These are phyloP conservation scores for Drosophila phalerata DNA, from an alignment of 2,888 invertebrate species.

Conservation along the genomic window DNA sequence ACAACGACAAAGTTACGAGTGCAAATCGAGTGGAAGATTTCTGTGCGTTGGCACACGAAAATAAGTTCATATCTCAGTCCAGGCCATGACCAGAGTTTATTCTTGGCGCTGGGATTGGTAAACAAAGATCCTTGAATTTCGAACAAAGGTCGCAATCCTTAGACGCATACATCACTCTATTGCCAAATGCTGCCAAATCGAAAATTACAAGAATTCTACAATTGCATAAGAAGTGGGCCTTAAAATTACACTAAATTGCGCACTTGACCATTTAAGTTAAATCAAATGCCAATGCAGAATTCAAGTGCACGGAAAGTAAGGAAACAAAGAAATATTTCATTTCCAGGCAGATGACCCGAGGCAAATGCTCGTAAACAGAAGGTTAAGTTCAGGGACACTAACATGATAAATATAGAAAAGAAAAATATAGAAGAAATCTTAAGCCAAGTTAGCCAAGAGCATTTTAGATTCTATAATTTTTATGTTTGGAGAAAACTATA, in stretches of 20 bases:
- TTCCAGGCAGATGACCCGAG: conserved; percentile 9
- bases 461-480: background rate
- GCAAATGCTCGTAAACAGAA: background rate
- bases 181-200: conserved; percentile 34
- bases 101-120: conserved; percentile 58
- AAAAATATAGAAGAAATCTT: background rate
- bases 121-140: conserved; percentile 68
- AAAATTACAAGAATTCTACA: conserved; percentile 28
- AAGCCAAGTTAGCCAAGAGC: background rate
- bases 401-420: too few relatives aligned
- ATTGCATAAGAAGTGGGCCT: conserved; percentile 27
- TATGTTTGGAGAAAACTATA: background rate
- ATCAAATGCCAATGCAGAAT: conserved; percentile 8
- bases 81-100: conserved; percentile 43
- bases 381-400: conserved; percentile 16
- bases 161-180: conserved; percentile 29
- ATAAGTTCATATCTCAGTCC: conserved; percentile 45
- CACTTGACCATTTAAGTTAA: conserved; percentile 13
- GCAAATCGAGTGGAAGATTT: conserved; percentile 78
- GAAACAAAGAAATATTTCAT: conserved; percentile 11
- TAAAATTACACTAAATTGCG: conserved; percentile 24
- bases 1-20: conserved; percentile 41
- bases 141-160: conserved; percentile 66
- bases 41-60: conserved; percentile 63
- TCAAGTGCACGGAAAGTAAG: conserved; percentile 1